Conservation (phyloP, 2,113 vertebrate species). For the Cephalophus harveyi region DNA sequence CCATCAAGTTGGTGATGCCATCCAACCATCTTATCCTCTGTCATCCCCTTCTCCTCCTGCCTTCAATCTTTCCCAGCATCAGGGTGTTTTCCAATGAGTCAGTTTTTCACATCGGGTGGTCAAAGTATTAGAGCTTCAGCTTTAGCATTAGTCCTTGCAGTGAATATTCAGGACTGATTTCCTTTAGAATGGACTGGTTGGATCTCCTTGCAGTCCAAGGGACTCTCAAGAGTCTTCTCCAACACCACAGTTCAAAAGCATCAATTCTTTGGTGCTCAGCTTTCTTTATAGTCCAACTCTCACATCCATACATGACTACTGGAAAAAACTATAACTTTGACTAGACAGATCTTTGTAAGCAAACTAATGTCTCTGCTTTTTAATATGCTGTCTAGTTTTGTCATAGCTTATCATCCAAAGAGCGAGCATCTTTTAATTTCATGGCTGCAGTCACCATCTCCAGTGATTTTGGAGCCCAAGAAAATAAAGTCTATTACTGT, state of each 20-base stretch:
- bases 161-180: background rate
- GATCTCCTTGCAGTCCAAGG: background rate
- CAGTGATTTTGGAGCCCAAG: background rate
- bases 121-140: background rate
- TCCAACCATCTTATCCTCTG: background rate
- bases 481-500: background rate
- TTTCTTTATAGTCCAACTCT: background rate
- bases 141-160: background rate
- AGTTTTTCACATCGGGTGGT: background rate
- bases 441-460: background rate
- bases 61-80: background rate
- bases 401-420: background rate
- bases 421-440: background rate
- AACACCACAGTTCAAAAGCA: background rate
- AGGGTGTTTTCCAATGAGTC: background rate
- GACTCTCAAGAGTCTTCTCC: background rate
- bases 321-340: background rate
- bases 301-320: background rate
- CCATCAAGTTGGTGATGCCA: background rate
- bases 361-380: background rate
- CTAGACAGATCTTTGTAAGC: background rate
- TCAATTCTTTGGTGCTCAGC: background rate
- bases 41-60: background rate
- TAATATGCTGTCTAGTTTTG: background rate
- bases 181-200: background rate